Conservation (phyloP, 2,797 vertebrate species). For the Brachyalestes nurse region DNA sequence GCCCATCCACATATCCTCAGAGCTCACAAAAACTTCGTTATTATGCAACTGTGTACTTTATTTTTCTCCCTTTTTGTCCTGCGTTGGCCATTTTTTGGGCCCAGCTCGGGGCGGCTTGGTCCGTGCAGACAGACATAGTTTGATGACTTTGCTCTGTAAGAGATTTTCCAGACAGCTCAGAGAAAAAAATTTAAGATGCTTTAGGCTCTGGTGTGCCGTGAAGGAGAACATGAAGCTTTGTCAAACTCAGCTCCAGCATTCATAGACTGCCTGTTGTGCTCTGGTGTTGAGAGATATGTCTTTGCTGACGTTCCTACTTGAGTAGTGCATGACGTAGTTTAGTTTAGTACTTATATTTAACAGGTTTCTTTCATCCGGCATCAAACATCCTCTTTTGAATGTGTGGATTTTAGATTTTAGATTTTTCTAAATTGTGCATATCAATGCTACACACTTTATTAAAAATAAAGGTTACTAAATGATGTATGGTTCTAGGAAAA, state of each 20-base stretch:
- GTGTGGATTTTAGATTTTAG: too few relatives aligned
- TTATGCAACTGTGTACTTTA: not conserved
- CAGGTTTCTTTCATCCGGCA: not conserved
- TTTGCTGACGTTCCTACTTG: constrained; percentile 21
- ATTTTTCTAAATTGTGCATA: not conserved
- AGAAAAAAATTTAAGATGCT: constrained; percentile 23
- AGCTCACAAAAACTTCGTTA: not conserved
- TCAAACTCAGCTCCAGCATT: constrained; percentile 31
- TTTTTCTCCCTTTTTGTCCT: not conserved
- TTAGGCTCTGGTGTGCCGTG: constrained; percentile 34
- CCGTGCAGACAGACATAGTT: constrained; percentile 6
- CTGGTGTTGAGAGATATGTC: constrained; percentile 19
- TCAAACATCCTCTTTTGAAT: not conserved
- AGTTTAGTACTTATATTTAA: constrained; percentile 10
- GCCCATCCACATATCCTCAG: not conserved
- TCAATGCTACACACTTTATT: not conserved
- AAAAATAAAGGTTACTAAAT: too few relatives aligned
- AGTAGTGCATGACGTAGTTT: constrained; percentile 2
- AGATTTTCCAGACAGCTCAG: constrained; percentile 30
- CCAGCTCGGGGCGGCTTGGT: constrained; percentile 8
- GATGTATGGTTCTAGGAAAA: too few relatives aligned
- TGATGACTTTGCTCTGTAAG: constrained; percentile 32
- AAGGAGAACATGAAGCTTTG: constrained; percentile 48
- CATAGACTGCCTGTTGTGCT: constrained; percentile 22
- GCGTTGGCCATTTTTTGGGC: not conserved